Percentiles rank a stretch among this genome's conserved stretches.
phyloP scores from a whole-genome alignment of 2,888 invertebrate genomes.

The Caenorhabditis doughertyi region DNA sequence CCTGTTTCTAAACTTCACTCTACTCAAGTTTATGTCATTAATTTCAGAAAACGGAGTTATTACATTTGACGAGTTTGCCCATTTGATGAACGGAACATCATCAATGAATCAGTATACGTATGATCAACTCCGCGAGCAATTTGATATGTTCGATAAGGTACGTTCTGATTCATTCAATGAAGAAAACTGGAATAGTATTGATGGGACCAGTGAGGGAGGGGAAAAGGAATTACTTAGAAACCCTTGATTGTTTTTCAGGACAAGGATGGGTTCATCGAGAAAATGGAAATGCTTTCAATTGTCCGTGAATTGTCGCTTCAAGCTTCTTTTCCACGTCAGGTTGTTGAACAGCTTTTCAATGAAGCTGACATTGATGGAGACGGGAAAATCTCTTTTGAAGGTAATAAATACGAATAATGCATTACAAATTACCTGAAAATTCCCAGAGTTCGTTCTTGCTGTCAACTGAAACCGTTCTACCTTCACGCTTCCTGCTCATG shows the following conservation, averaged over 20 bases:
- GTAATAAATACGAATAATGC: constrained; percentile 50
- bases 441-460: constrained; percentile 80
- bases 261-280: constrained; percentile 81
- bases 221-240: not conserved
- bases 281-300: constrained; percentile 79
- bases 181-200: no score
- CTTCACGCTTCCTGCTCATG: constrained; percentile 45
- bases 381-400: constrained; percentile 82
- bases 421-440: not conserved
- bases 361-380: constrained; percentile 82
- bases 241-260: constrained; percentile 72
- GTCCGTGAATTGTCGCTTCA: constrained; percentile 79
- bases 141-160: constrained; percentile 81
- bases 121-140: constrained; percentile 78
- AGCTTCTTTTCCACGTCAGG: constrained; percentile 75
- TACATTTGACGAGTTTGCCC: constrained; percentile 81
- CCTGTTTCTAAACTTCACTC: not conserved
- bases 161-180: not conserved
- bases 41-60: constrained; percentile 81
- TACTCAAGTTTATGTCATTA: not conserved
- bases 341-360: constrained; percentile 80
- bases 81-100: constrained; percentile 75
- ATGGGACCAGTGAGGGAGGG: no score
- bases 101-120: constrained; percentile 72
- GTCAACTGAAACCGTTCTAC: constrained; percentile 75